Evolutionary conservation across 1,140 invertebrate species (phyloP), one percentile per base, ranked within the genome.

Genomic region (Nephila pilipes): DNA sequence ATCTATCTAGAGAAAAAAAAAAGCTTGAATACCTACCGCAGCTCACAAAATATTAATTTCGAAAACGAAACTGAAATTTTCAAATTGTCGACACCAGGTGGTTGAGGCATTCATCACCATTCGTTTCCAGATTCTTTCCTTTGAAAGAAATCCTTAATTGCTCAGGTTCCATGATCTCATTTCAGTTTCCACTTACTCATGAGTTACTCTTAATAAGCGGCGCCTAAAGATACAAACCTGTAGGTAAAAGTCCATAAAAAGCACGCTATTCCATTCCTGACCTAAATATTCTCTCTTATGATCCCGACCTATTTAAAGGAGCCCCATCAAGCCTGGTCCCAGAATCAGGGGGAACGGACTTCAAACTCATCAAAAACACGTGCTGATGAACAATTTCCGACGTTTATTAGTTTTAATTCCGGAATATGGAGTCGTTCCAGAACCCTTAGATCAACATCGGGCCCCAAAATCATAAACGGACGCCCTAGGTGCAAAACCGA

Each of bases 361-460:
- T 81, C 88, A 90, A 90, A 90, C 88, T 90, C 88, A 90, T 90
- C 88, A 90, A 90, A 90, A 90, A 90, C 88, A 90, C 75, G 65
- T 81, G 88, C 75, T 90, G 88, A 90, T 90, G 88, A 90, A 90
- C 88, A 57, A 90, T 90, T 90, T 60, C 88, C 54, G 88, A 81
- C 88, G 88, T 90, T 90, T 90, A 90, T 90, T 90, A 90, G 88
- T 90, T 90, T 90, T 90, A 90, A 90, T 90, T 90, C 75, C 57
- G 32, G 88, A 90, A 90, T 90, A 90, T 90, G 75, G 88, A 90
- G 88, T 90, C 88, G 36, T 90, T 90, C 65, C 54, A 75, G 75
- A 25, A 29, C 88, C 87, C 88, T 58, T 90, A 29, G 88, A 90
- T 81, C 69, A 90, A 90, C 88, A 81, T 75, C 36, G 75, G 69